A percentile compares a stretch with the other conserved stretches of the same genome.
Evolutionary conservation across 2,888 invertebrate genomes (phyloP).

Genomic region (Kryphioiulus occultus): DNA sequence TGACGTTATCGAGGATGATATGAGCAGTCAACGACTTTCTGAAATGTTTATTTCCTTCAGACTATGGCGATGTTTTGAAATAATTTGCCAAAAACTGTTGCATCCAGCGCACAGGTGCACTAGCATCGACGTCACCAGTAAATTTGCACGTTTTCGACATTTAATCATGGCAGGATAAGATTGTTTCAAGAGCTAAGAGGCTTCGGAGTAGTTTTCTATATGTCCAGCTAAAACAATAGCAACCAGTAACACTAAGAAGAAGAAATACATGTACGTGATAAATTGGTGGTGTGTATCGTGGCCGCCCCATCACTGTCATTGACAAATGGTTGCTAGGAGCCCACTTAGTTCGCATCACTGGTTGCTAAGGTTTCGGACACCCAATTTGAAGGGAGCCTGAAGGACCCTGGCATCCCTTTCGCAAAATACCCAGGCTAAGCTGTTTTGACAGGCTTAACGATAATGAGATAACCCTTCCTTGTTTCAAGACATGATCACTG

Average conservation of each 20-base stretch:
- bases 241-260: neutral
- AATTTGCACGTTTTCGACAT: too few species aligned
- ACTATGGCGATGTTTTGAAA: too few species aligned
- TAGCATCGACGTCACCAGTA: too few species aligned
- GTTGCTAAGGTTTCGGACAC: constrained; percentile 36
- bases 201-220: neutral
- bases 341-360: constrained; percentile 29
- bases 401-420: neutral
- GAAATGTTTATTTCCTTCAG: too few species aligned
- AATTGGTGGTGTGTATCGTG: neutral
- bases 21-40: too few species aligned
- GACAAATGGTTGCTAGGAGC: constrained; percentile 32
- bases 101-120: too few species aligned
- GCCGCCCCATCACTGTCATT: neutral
- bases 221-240: neutral
- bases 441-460: constrained; percentile 16
- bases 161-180: too few species aligned
- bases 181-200: neutral
- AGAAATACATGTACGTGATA: neutral
- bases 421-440: constrained; percentile 1
- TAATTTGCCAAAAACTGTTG: too few species aligned
- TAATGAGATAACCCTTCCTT: neutral
- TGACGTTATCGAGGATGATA: too few species aligned
- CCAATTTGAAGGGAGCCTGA: constrained; percentile 12
- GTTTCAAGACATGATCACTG: neutral